These are phyloP conservation scores for Delichon dasypus DNA, from an alignment of 2,797 vertebrate genomes.

Conservation along the genomic window DNA sequence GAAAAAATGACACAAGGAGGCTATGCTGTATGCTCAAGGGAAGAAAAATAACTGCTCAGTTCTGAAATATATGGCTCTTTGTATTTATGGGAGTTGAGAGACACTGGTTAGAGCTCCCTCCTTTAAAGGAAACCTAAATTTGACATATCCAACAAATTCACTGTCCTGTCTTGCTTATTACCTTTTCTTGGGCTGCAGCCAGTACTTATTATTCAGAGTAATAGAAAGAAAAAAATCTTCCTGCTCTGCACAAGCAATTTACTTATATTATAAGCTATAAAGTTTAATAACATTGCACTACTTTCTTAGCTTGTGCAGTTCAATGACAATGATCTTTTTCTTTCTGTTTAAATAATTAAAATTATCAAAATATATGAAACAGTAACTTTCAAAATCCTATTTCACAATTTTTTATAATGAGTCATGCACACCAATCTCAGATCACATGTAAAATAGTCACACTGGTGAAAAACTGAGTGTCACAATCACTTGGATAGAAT, in stretches of 20 bases:
- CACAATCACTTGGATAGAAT: background rate
- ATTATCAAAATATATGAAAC: background rate
- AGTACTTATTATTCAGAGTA: slow-evolving; percentile 28
- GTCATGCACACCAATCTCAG: background rate
- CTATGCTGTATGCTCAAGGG: background rate
- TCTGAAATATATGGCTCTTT: background rate
- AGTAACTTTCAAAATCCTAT: background rate
- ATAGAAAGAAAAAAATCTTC: slow-evolving; percentile 4
- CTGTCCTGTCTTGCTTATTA: slow-evolving; percentile 17
- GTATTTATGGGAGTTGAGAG: background rate
- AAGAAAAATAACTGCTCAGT: slow-evolving; percentile 9
- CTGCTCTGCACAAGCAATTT: slow-evolving; percentile 27
- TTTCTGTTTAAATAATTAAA: slow-evolving; percentile 9
- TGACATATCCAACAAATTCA: background rate
- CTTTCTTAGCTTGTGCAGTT: background rate
- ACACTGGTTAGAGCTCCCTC: background rate
- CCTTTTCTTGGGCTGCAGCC: slow-evolving; percentile 12
- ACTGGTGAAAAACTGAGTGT: background rate
- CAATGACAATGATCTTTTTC: background rate
- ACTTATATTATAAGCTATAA: slow-evolving; percentile 16
- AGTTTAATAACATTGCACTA: slow-evolving; percentile 23
- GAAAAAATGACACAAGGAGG: slow-evolving; percentile 21
- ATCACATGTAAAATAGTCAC: background rate
- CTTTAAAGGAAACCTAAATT: slow-evolving; percentile 19
- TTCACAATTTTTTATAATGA: background rate